Percentiles rank a stretch among this genome's conserved stretches.
Conservation (phyloP, 2,113 vertebrate species). For the Apteryx mantelli region DNA sequence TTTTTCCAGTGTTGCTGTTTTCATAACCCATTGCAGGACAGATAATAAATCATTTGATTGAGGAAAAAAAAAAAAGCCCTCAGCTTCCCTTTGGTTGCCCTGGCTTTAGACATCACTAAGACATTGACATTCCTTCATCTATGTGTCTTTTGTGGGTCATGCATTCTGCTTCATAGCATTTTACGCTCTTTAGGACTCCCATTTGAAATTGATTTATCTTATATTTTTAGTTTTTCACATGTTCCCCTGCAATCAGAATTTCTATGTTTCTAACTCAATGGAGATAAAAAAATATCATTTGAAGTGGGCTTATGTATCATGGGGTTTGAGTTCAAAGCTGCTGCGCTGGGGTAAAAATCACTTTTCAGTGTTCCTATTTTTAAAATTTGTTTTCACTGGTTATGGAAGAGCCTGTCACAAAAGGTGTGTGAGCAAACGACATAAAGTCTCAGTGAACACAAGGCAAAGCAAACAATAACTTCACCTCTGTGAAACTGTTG, state of each 20-base stretch:
- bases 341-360: neutral
- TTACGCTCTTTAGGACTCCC: neutral
- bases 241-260: neutral
- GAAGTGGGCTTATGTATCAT: neutral
- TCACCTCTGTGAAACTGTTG: neutral
- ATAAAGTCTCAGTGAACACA: neutral
- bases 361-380: neutral
- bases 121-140: neutral
- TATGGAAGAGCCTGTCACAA: neutral
- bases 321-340: conserved; percentile 2
- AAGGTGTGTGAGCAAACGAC: neutral
- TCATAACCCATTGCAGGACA: neutral
- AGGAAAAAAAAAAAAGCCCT: neutral
- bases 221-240: conserved; percentile 20
- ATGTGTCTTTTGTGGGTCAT: neutral
- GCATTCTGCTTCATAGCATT: neutral
- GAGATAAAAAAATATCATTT: neutral
- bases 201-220: conserved; percentile 2
- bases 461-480: neutral
- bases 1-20: neutral
- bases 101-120: neutral
- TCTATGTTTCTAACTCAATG: neutral
- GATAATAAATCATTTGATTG: neutral
- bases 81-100: neutral
- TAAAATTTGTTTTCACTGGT: neutral